phyloP scores from a whole-genome alignment of 1,140 invertebrate genomes.

The Platorchestia sp. region DNA sequence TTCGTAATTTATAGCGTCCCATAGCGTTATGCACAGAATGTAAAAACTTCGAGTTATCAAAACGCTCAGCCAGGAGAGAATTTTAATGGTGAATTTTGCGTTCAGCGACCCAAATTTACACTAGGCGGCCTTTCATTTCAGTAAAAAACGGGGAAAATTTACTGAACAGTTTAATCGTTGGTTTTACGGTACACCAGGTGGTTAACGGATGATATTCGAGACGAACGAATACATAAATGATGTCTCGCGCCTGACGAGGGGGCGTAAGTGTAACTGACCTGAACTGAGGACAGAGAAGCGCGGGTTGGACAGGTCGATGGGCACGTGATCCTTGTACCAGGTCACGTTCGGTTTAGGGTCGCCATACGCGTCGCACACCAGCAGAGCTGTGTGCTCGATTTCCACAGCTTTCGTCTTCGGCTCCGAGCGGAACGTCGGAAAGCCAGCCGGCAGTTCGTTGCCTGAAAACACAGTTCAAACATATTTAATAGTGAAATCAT shows the following conservation, averaged over 20 bases:
- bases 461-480: conserved; percentile 75
- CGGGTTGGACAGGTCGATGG: conserved; percentile 79
- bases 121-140: too few species aligned
- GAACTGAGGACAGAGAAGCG: conserved; percentile 66
- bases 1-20: too few species aligned
- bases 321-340: conserved; percentile 93
- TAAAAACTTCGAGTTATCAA: too few species aligned
- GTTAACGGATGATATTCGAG: neutral
- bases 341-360: conserved; percentile 87
- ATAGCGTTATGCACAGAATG: too few species aligned
- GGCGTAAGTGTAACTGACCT: conserved; percentile 56
- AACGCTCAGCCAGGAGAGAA: too few species aligned
- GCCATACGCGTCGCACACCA: conserved; percentile 89
- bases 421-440: conserved; percentile 87
- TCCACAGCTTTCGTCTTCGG: conserved; percentile 94
- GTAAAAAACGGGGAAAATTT: too few species aligned
- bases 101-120: too few species aligned
- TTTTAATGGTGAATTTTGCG: too few species aligned
- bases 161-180: too few species aligned
- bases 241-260: neutral
- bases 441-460: conserved; percentile 88
- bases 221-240: neutral
- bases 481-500: neutral
- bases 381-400: conserved; percentile 89
- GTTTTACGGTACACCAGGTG: neutral